Evolutionary conservation across 2,113 vertebrate species (phyloP), one percentile per base, ranked within the genome.

Genomic region (Nothocercus nigrocapillus): DNA sequence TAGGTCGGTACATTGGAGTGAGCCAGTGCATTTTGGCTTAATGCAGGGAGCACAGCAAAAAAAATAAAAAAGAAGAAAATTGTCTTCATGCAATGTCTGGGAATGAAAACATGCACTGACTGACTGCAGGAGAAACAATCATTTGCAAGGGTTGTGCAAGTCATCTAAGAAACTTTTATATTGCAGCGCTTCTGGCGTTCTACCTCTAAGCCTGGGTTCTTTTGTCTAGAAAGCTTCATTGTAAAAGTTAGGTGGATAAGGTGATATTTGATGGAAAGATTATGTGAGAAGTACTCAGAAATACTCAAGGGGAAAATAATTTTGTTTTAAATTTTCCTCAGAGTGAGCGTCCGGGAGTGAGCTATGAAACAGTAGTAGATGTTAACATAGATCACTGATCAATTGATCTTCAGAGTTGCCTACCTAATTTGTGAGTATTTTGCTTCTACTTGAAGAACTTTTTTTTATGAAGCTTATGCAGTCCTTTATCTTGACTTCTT

Each of bases 1-100:
- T 61, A 24, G 45, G 20, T 72, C 77, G 19, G 2, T 49, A 16
- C 1, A 0, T 13, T 12, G 49, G 63, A 28, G 16, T 28, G 21
- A 74, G 42, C 25, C 21, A 12, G 13, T 61, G 36, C 38, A 20
- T 27, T 1, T 1, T 73, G 61, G n/a, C 19, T 86, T 78, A 12
- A 56, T 36, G 49, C 28, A 77, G 49, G 56, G 82, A 76, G 15
- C 13, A 28, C 5, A 11, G 12, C 5, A 9, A 1, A 5, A 3
- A 17, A 21, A 5, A 3, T 27, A 10, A 30, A 36, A 20, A 49
- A 45, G 20, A 11, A 11, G 22, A 66, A 81, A 70, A 34, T 11
- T 38, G 9, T 53, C 27, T 36, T 56, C n/a, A 15, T 56, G 25
- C 30, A 58, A 16, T 75, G 47, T 27, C 22, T 18, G 42, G 47